Percentiles rank a stretch among this genome's conserved stretches.
These are phyloP conservation scores for Parazoanthus atlanticus DNA, from an alignment of 92 coral and sea anemone genomes.

Conservation along the genomic window DNA sequence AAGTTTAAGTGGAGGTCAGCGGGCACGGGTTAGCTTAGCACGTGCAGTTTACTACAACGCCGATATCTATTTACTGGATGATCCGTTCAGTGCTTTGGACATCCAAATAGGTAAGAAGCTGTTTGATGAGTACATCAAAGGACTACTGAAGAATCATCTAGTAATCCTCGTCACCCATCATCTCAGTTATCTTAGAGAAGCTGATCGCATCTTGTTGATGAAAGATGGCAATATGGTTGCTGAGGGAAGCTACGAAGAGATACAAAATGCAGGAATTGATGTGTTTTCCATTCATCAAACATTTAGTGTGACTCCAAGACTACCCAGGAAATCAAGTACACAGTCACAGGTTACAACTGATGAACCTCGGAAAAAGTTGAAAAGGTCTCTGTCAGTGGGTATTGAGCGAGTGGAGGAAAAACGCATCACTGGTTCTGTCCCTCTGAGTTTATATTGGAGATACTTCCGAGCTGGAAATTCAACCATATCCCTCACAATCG, in stretches of 20 bases:
- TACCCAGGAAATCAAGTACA: conserved; percentile 17
- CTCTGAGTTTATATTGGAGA: conserved; percentile 35
- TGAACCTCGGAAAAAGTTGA: not conserved
- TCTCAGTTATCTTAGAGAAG: conserved; percentile 34
- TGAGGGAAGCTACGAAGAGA: conserved; percentile 28
- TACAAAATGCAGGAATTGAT: conserved; percentile 35
- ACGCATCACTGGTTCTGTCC: conserved; percentile 34
- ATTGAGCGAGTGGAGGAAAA: conserved; percentile 38
- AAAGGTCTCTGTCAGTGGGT: conserved; percentile 12
- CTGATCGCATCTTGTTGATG: conserved; percentile 46
- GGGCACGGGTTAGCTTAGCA: conserved; percentile 50
- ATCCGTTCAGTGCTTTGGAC: conserved; percentile 48
- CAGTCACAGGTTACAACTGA: not conserved
- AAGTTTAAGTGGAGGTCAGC: conserved; percentile 53
- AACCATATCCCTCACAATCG: not conserved
- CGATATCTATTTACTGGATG: conserved; percentile 46
- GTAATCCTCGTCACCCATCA: conserved; percentile 49
- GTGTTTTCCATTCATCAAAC: conserved; percentile 25
- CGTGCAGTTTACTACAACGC: conserved; percentile 50
- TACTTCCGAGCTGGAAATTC: conserved; percentile 51
- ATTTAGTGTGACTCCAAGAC: conserved; percentile 19
- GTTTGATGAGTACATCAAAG: conserved; percentile 42
- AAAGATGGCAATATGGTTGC: conserved; percentile 32
- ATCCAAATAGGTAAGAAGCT: conserved; percentile 23
- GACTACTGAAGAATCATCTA: conserved; percentile 9